phyloP scores from a whole-genome alignment of 2,113 vertebrate species.

The Todiramphus saurophagus region DNA sequence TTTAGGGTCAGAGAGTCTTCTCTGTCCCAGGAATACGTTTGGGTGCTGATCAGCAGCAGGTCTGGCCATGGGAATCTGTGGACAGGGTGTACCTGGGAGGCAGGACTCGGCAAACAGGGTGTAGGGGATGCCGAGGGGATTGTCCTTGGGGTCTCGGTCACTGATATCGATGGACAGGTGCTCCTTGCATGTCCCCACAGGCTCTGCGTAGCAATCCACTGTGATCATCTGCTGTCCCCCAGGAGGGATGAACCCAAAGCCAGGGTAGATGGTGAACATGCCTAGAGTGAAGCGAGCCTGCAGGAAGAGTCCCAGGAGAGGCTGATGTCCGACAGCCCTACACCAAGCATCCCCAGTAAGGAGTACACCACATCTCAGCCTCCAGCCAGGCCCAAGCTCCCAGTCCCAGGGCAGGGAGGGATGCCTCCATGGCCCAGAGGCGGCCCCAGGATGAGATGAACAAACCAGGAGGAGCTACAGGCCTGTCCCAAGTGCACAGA shows the following conservation, averaged over 20 bases:
- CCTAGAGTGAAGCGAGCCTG: slow-evolving; percentile 78
- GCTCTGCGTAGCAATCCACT: slow-evolving; percentile 84
- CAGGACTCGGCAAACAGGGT: slow-evolving; percentile 82
- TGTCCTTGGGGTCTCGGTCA: slow-evolving; percentile 81
- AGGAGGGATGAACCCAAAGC: slow-evolving; percentile 71
- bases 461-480: neutral
- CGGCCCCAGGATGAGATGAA: neutral
- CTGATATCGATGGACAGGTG: slow-evolving; percentile 81
- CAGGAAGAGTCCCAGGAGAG: neutral
- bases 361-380: neutral
- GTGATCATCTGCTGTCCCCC: slow-evolving; percentile 78
- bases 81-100: slow-evolving; percentile 75
- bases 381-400: neutral
- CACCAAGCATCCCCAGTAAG: neutral
- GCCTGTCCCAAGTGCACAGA: neutral
- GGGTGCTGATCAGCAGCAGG: neutral
- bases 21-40: neutral
- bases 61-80: neutral
- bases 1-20: neutral
- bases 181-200: slow-evolving; percentile 79
- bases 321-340: neutral
- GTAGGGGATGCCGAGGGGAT: slow-evolving; percentile 81
- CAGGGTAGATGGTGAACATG: slow-evolving; percentile 85
- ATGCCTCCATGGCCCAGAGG: neutral
- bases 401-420: neutral